Conservation (phyloP, 2,888 invertebrate species). For the Trichogramma evanescens region DNA sequence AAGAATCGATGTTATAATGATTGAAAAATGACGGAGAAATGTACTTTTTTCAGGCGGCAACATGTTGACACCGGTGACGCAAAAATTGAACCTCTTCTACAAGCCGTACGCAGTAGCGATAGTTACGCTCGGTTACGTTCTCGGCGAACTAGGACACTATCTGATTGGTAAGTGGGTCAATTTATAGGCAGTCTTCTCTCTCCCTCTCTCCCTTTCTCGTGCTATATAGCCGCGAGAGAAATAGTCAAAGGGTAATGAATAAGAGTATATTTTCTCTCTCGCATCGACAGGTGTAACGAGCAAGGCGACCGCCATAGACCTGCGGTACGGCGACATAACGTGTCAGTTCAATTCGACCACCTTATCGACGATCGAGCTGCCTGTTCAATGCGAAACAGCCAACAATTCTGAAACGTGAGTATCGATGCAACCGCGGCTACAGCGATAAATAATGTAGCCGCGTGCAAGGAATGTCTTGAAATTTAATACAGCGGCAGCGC, state of each 20-base stretch:
- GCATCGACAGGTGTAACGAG: constrained; percentile 63
- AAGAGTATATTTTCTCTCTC: not conserved
- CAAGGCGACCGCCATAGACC: constrained; percentile 75
- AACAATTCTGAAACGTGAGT: constrained; percentile 53
- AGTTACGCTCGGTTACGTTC: constrained; percentile 74
- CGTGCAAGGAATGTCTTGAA: too few relatives aligned
- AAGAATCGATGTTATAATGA: too few relatives aligned
- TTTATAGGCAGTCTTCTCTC: not conserved
- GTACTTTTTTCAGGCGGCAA: constrained; percentile 13
- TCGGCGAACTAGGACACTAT: constrained; percentile 83
- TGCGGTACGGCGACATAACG: constrained; percentile 79
- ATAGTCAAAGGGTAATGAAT: too few relatives aligned
- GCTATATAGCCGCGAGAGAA: too few relatives aligned
- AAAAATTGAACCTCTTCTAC: constrained; percentile 64
- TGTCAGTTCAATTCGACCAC: constrained; percentile 70
- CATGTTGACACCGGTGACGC: constrained; percentile 46
- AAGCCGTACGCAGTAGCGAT: constrained; percentile 72
- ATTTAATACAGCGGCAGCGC: too few relatives aligned
- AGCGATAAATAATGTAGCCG: too few relatives aligned
- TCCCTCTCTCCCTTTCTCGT: too few relatives aligned
- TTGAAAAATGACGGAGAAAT: too few relatives aligned
- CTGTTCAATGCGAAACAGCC: constrained; percentile 53
- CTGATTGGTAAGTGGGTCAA: constrained; percentile 59
- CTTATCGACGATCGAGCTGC: constrained; percentile 50
- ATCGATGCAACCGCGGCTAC: not conserved